Conservation (phyloP, 2,888 invertebrate species). For the Megastigmus dorsalis region DNA sequence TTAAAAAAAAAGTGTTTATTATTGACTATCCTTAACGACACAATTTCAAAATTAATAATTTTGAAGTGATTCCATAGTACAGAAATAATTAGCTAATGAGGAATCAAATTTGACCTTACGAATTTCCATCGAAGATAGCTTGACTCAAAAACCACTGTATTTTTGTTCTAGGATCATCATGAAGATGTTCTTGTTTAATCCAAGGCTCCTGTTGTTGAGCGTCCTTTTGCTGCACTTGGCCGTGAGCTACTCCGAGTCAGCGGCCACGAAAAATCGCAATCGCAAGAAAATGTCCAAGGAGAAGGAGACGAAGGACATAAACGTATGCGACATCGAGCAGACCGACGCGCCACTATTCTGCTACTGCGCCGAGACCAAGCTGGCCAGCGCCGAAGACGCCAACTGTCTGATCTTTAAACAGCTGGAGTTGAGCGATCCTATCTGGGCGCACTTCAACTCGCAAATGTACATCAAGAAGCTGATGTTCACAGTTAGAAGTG, state of each 20-base stretch:
- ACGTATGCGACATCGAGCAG: constrained; percentile 78
- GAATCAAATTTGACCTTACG: too few relatives aligned
- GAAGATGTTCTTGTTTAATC: constrained; percentile 7
- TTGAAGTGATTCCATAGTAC: too few relatives aligned
- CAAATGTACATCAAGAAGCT: constrained; percentile 83
- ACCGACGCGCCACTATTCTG: constrained; percentile 80
- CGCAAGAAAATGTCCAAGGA: constrained; percentile 61
- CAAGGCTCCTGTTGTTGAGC: constrained; percentile 8
- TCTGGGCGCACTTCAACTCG: constrained; percentile 85
- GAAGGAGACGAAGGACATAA: constrained; percentile 62
- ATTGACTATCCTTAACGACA: too few relatives aligned
- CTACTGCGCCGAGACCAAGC: constrained; percentile 75
- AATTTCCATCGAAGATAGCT: too few relatives aligned
- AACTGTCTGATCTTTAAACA: constrained; percentile 87
- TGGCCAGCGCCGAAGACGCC: constrained; percentile 80
- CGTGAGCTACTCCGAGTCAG: constrained; percentile 51
- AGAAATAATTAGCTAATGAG: too few relatives aligned
- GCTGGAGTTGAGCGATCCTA: constrained; percentile 81
- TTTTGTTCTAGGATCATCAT: constrained; percentile 54
- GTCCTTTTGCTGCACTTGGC: constrained; percentile 52
- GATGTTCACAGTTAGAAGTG: constrained; percentile 83
- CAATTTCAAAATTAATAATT: too few relatives aligned
- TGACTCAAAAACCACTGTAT: too few relatives aligned
- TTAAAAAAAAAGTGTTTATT: too few relatives aligned
- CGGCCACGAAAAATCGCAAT: constrained; percentile 60